These are phyloP conservation scores for Hormiphora californensis DNA, from an alignment of 37 sponge, comb jelly and placozoan species.

Conservation along the genomic window DNA sequence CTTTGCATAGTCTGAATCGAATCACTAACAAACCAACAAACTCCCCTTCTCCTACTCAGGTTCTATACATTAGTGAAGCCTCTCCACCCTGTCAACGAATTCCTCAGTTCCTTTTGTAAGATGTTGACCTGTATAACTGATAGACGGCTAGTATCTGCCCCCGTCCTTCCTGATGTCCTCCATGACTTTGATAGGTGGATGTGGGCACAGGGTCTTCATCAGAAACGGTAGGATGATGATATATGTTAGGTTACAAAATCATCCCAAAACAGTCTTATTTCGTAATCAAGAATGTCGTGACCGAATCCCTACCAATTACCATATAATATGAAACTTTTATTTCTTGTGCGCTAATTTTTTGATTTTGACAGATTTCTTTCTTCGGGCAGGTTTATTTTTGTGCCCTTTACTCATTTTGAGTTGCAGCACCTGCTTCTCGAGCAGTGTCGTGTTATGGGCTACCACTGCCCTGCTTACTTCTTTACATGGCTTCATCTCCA, in stretches of 20 bases:
- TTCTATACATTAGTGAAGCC: constrained; percentile 35
- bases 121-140: constrained; percentile 50
- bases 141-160: neutral
- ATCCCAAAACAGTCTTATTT: too few relatives aligned
- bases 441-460: constrained; percentile 21
- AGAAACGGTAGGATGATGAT: constrained; percentile 27
- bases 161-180: neutral
- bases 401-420: constrained; percentile 35
- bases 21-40: too few relatives aligned
- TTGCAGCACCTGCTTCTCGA: constrained; percentile 9
- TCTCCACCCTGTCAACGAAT: neutral
- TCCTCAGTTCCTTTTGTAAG: constrained; percentile 36
- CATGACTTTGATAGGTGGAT: constrained; percentile 39
- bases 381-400: constrained; percentile 36
- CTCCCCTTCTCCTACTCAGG: too few relatives aligned
- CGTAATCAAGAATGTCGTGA: too few relatives aligned
- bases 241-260: too few relatives aligned
- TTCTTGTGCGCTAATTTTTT: too few relatives aligned
- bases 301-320: too few relatives aligned
- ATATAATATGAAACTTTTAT: too few relatives aligned
- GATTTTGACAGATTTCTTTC: too few relatives aligned
- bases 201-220: constrained; percentile 46
- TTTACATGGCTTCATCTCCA: constrained; percentile 32
- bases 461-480: constrained; percentile 33
- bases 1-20: too few relatives aligned